These are phyloP conservation scores for Parazoanthus swiftii DNA, from an alignment of 92 coral and sea anemone genomes.

Conservation along the genomic window DNA sequence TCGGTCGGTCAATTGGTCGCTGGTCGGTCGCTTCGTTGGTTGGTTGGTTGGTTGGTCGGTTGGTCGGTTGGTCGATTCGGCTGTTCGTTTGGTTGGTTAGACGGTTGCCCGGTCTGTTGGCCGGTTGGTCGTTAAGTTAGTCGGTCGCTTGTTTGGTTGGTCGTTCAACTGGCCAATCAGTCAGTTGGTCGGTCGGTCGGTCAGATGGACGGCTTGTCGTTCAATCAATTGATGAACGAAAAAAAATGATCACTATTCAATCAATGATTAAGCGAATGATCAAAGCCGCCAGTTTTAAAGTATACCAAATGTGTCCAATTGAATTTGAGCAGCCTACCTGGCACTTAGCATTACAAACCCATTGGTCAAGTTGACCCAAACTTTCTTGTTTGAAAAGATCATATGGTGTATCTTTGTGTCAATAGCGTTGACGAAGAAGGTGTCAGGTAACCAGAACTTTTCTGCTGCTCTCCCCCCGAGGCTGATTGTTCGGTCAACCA, in stretches of 20 bases:
- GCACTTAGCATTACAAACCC: slow-evolving; percentile 94
- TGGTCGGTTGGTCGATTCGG: too few species aligned
- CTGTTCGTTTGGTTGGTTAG: too few species aligned
- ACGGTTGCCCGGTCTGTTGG: too few species aligned
- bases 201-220: too few species aligned
- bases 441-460: slow-evolving; percentile 92
- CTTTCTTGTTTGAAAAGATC: slow-evolving; percentile 87
- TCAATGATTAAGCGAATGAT: background rate
- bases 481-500: slow-evolving; percentile 68
- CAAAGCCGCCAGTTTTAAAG: background rate
- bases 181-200: too few species aligned
- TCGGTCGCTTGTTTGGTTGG: too few species aligned
- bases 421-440: slow-evolving; percentile 89
- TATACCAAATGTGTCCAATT: background rate
- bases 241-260: background rate
- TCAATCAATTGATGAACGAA: too few species aligned
- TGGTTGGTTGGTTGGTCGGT: too few species aligned
- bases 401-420: slow-evolving; percentile 85
- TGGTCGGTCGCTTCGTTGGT: too few species aligned
- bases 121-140: too few species aligned
- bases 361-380: slow-evolving; percentile 85
- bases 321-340: slow-evolving; percentile 46
- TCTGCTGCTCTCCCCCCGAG: slow-evolving; percentile 85
- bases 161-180: too few species aligned
- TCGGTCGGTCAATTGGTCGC: too few species aligned